Evolutionary conservation across 92 coral and sea anemone species (phyloP).

Genomic region (Diadumene lineata): DNA sequence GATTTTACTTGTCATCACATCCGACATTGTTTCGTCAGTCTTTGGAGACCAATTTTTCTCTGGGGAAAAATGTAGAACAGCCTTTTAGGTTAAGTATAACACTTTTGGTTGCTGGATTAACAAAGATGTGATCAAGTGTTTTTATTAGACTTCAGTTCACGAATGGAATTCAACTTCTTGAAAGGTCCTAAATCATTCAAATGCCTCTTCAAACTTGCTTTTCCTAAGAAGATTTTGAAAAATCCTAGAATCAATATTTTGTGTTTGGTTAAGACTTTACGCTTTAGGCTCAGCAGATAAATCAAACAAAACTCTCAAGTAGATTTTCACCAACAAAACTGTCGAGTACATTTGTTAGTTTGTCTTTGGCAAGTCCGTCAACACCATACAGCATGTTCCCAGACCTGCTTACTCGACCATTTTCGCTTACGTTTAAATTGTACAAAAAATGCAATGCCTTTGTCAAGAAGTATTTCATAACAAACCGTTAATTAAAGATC

Average conservation of each 20-base stretch:
- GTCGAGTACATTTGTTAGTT: not conserved
- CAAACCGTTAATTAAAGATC: conserved; percentile 23
- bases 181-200: not conserved
- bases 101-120: not conserved
- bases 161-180: conserved; percentile 8
- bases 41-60: not conserved
- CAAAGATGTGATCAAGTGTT: conserved; percentile 11
- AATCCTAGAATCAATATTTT: not conserved
- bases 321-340: not conserved
- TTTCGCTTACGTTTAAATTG: not conserved
- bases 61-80: not conserved
- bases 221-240: not conserved
- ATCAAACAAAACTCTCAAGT: not conserved
- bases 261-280: not conserved
- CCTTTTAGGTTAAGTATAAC: not conserved
- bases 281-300: not conserved
- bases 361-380: conserved; percentile 11
- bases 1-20: conserved; percentile 6
- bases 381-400: conserved; percentile 6
- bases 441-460: conserved; percentile 9
- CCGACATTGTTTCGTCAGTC: conserved; percentile 5
- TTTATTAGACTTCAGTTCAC: not conserved
- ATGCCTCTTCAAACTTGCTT: not conserved
- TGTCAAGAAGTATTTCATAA: conserved; percentile 16
- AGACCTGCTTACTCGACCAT: not conserved